Base-by-base conservation (phyloP, 1,140 invertebrate species). In the Probaryconus sp. region DNA sequence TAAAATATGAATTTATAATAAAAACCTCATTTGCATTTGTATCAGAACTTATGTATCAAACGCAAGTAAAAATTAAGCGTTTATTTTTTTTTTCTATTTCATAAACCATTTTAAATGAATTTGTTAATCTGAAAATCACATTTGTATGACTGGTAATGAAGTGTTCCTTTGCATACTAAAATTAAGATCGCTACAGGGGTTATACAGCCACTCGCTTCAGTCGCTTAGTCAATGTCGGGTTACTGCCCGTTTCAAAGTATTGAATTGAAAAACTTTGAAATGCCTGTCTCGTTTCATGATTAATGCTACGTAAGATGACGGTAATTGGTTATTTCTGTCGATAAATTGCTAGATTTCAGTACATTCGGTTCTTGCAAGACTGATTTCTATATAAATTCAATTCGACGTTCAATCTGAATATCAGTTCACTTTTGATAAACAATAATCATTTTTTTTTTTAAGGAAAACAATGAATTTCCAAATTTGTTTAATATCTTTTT, bases 191-290 rank as follows among this genome's bases (percentile, higher is more conserved):
- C 48, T 38, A 26, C 42, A 51, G 45, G 55, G 53, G 64, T 42
- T 42, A 68, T 50, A n/a, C 35, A 53, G 28, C 30, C 45, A 21
- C 26, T 58, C 43, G 43, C 13, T 40, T 51, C 28, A 47, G 53
- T 60, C 65, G 38, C 55, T 69, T 69, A 69, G 65, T 69, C 65
- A 69, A 51, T 58, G 55, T 69, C 55, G 38, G 31, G 55, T 69
- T 58, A 51, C 17, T 14, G 33, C 45, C 45, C 43, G 42, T 45
- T 45, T 28, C 24, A 18, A 48, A 43, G 33, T 24, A 18, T 43
- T 30, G 55, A 60, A 69, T 60, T 60, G 65, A 69, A 50, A 60
- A 69, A 69, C 65, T 70, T 70, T 70, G 47, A 61, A 61, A 70
- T 61, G 28, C 65, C 47, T 69, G 64, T 69, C 64, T 50, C 28